These are phyloP conservation scores for Dasyurus viverrinus DNA, from an alignment of 2,113 vertebrate species.

Conservation along the genomic window DNA sequence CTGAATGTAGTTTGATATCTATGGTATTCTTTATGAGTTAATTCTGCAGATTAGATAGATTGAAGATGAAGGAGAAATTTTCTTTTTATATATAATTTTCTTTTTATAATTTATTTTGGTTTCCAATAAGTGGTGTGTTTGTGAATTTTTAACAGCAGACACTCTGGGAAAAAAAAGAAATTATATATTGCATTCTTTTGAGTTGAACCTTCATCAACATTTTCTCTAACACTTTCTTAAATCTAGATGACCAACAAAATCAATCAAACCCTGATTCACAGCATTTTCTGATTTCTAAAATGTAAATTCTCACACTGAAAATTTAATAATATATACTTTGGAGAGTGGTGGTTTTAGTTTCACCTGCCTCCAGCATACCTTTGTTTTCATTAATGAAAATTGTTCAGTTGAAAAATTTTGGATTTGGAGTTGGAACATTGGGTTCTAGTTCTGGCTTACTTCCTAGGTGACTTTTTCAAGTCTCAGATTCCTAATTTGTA, in stretches of 20 bases:
- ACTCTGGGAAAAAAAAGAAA: neutral
- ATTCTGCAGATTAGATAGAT: neutral
- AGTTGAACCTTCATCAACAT: neutral
- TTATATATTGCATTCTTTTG: neutral
- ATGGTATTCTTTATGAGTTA: constrained; percentile 18
- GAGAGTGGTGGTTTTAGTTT: neutral
- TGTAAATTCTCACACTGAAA: neutral
- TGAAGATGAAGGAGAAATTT: constrained; percentile 42
- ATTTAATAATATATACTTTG: neutral
- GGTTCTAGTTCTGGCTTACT: neutral
- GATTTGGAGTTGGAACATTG: neutral
- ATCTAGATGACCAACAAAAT: neutral
- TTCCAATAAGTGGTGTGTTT: neutral
- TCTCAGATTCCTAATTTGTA: neutral
- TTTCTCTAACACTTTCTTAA: neutral
- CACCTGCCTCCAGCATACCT: neutral
- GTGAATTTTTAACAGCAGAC: neutral
- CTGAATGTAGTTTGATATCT: neutral
- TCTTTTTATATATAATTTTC: constrained; percentile 7
- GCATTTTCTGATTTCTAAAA: neutral
- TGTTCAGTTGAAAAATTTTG: neutral
- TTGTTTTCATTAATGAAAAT: neutral
- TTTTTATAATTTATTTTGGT: neutral
- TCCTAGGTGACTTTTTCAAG: neutral
- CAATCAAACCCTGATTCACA: neutral